Conservation (phyloP, 2,113 vertebrate species). For the Nematolebias whitei region DNA sequence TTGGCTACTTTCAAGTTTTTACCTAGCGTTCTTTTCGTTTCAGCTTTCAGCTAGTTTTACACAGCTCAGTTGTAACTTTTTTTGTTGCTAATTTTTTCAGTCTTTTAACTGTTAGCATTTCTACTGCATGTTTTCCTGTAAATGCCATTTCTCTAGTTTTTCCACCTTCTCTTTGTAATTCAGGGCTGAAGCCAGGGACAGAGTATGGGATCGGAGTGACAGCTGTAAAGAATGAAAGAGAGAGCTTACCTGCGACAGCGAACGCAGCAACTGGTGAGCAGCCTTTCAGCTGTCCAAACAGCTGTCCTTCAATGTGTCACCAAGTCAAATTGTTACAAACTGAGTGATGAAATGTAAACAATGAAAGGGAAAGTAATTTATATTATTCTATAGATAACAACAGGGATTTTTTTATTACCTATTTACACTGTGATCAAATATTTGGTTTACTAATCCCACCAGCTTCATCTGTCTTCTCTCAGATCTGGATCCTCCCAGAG, state of each 20-base stretch:
- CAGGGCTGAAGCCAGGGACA: conserved; percentile 90
- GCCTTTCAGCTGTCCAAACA: conserved; percentile 37
- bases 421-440: too few species aligned
- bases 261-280: conserved; percentile 90
- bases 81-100: too few species aligned
- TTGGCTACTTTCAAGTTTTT: too few species aligned
- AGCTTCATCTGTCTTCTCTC: background rate
- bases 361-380: background rate
- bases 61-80: too few species aligned
- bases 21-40: too few species aligned
- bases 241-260: conserved; percentile 90
- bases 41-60: too few species aligned
- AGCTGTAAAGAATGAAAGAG: conserved; percentile 87
- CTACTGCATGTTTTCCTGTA: too few species aligned
- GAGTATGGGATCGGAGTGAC: conserved; percentile 96
- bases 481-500: conserved; percentile 92
- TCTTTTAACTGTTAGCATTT: too few species aligned
- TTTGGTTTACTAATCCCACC: background rate
- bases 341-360: conserved; percentile 17
- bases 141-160: background rate
- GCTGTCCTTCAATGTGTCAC: background rate
- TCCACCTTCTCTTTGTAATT: background rate
- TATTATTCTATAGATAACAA: background rate
- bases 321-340: conserved; percentile 10
- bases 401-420: too few species aligned